phyloP scores from a whole-genome alignment of 2,797 vertebrate genomes.

The Gadopsis marmoratus region DNA sequence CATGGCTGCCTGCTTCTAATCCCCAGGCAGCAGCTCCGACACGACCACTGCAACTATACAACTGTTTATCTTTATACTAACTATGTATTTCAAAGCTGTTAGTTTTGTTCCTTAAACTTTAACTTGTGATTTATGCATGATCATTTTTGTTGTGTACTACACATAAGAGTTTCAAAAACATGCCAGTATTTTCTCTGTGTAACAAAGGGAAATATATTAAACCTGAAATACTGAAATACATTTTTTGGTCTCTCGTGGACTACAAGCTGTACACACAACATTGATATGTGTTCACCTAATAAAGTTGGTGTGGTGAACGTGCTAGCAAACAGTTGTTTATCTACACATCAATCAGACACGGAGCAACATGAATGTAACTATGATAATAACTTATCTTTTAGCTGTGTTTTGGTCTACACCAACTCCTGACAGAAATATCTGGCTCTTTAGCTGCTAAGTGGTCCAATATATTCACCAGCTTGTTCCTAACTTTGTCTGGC shows the following conservation, averaged over 20 bases:
- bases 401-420: conserved; percentile 5
- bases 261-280: no score
- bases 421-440: not conserved
- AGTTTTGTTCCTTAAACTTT: not conserved
- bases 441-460: not conserved
- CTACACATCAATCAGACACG: not conserved
- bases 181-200: not conserved
- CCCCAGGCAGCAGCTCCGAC: not conserved
- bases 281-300: not conserved
- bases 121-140: not conserved
- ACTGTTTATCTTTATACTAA: not conserved
- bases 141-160: not conserved
- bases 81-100: not conserved
- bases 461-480: not conserved
- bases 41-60: not conserved
- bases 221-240: not conserved
- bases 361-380: not conserved
- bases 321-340: not conserved
- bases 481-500: not conserved
- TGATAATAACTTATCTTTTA: not conserved
- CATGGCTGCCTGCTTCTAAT: conserved; percentile 11
- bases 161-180: not conserved
- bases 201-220: not conserved
- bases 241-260: not conserved
- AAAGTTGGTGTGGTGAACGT: not conserved